Evolutionary conservation across 35 echinoderm and acorn worm species (phyloP), one percentile per base, ranked within the genome.

Genomic region (Ophiothrix spiculata): DNA sequence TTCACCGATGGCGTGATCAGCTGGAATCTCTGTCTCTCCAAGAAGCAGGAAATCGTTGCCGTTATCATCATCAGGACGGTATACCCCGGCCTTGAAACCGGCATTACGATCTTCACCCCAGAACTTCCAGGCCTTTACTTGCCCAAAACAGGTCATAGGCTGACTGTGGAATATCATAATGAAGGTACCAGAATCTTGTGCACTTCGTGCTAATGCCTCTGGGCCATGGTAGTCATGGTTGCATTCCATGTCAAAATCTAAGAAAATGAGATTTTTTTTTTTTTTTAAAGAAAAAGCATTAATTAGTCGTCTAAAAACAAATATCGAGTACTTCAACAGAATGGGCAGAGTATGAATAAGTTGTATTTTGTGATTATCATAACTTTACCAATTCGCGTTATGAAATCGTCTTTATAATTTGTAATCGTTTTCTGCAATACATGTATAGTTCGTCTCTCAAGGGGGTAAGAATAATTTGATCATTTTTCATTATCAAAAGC

Each of bases 221-320:
- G 89, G 89, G 28, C 93, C 93, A n/a, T 84, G 81, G 19, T 39
- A 74, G 16, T 95, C 90, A 32, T 79, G 21, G 25, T 79, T 85
- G 80, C 93, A 95, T 4, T 84, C 85, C 4, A 88, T 78, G 17
- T 45, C 88, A 76, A 91, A 95, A 91, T 95, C 93, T 95, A n/a
- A 16, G 33, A n/a, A n/a, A n/a, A n/a, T n/a, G n/a, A n/a, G n/a
- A n/a, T n/a, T n/a, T n/a, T n/a, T n/a, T n/a, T n/a, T n/a, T n/a
- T n/a, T n/a, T n/a, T n/a, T n/a, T n/a, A n/a, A n/a, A n/a, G n/a
- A n/a, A n/a, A n/a, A n/a, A n/a, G n/a, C n/a, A n/a, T n/a, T n/a
- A n/a, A n/a, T n/a, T n/a, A n/a, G n/a, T n/a, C n/a, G n/a, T n/a
- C n/a, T n/a, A n/a, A n/a, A n/a, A n/a, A n/a, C n/a, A n/a, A n/a